These are phyloP conservation scores for Thysanoteuthis rhombus DNA, from an alignment of 2,888 invertebrate species.

Conservation along the genomic window DNA sequence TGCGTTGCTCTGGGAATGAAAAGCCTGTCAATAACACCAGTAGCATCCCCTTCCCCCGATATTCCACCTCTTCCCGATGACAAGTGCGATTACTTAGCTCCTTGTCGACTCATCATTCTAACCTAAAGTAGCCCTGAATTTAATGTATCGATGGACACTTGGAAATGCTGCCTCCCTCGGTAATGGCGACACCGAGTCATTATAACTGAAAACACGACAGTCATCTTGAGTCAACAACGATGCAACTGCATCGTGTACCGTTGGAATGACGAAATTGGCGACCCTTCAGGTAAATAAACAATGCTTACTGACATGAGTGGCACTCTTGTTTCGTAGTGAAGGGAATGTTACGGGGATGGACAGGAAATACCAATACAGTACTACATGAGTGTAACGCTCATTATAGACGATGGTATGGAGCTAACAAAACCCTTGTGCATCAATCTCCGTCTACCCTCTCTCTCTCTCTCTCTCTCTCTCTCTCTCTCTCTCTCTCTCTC, in stretches of 20 bases:
- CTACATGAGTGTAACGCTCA: not conserved
- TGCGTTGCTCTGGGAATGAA: not conserved
- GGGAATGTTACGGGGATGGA: not conserved
- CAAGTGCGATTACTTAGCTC: not conserved
- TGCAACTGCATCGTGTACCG: not conserved
- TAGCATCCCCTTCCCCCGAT: fast-evolving
- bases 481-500: not conserved
- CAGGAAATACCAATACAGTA: not conserved
- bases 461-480: not conserved
- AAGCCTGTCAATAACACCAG: not conserved
- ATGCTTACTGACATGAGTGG: not conserved
- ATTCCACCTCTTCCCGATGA: not conserved
- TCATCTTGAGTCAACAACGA: not conserved
- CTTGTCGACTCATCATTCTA: not conserved
- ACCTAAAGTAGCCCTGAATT: not conserved
- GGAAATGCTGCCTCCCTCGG: not conserved
- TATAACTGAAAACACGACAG: not conserved
- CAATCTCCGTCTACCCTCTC: not conserved
- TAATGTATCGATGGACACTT: not conserved
- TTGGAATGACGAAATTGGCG: not conserved
- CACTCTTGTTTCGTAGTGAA: not conserved
- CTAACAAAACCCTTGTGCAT: not conserved
- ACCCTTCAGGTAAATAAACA: not conserved
- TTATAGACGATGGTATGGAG: not conserved
- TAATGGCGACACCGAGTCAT: not conserved